phyloP scores from a whole-genome alignment of 2,113 vertebrate species.

The Carlito syrichta region DNA sequence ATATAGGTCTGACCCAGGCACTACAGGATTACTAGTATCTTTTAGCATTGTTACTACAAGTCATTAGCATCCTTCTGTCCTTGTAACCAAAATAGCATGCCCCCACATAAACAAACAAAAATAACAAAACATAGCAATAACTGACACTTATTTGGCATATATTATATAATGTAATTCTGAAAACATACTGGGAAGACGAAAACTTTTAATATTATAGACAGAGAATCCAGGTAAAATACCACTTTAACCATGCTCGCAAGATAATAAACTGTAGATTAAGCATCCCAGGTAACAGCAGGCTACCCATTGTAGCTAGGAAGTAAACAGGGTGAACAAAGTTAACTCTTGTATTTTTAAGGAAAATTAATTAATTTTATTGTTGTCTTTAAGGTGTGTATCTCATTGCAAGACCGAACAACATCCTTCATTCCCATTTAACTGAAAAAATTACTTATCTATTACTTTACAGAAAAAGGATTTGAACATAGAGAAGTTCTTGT shows the following conservation, averaged over 20 bases:
- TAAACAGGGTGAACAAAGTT: neutral
- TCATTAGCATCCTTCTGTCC: neutral
- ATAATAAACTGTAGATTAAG: neutral
- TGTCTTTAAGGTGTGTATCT: neutral
- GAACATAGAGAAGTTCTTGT: neutral
- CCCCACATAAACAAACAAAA: neutral
- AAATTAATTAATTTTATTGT: neutral
- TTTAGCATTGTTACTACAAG: neutral
- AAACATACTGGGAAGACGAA: neutral
- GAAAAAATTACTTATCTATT: neutral
- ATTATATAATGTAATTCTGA: neutral
- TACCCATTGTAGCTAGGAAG: neutral
- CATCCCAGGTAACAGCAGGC: fast-evolving
- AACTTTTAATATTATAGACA: neutral
- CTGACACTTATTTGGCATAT: neutral
- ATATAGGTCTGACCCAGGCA: fast-evolving
- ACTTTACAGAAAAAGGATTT: neutral
- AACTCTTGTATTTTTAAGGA: neutral
- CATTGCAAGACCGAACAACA: neutral
- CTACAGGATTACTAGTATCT: neutral
- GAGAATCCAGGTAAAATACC: neutral
- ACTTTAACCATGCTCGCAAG: neutral
- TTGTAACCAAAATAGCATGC: neutral
- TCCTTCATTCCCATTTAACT: neutral
- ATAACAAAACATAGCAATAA: neutral